These are phyloP conservation scores for Clarias macrocephalus DNA, from an alignment of 2,113 vertebrate species.

Conservation along the genomic window DNA sequence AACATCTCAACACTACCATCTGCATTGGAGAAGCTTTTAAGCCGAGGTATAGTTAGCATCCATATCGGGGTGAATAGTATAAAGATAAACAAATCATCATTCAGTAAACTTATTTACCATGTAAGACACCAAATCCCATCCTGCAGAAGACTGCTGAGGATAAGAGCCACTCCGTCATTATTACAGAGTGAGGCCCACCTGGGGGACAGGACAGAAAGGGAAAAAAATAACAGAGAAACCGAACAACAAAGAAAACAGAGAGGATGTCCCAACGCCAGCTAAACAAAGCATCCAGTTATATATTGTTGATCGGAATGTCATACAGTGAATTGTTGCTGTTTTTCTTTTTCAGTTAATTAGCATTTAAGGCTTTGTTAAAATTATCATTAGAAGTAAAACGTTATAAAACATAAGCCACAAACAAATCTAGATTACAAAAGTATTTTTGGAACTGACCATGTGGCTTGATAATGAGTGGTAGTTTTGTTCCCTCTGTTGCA, in stretches of 20 bases:
- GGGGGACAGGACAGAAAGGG: not conserved
- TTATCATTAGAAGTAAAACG: not conserved
- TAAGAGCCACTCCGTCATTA: slow-evolving; percentile 85
- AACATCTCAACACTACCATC: not conserved
- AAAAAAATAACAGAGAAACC: not conserved
- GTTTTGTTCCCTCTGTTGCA: slow-evolving; percentile 66
- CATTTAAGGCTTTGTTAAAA: not conserved
- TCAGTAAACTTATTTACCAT: slow-evolving; percentile 74
- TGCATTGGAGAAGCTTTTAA: not conserved
- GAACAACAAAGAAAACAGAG: not conserved
- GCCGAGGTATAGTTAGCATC: not conserved
- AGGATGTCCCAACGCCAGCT: not conserved
- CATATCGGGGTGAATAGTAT: not conserved
- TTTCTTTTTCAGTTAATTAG: not conserved
- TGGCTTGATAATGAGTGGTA: slow-evolving; percentile 85
- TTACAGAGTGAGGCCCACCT: slow-evolving; percentile 91
- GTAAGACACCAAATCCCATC: slow-evolving; percentile 83
- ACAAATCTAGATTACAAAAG: not conserved
- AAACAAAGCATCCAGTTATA: not conserved
- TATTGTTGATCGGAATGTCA: not conserved
- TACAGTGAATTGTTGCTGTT: not conserved
- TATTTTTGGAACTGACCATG: slow-evolving; percentile 78
- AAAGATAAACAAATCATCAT: not conserved
- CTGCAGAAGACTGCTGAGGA: slow-evolving; percentile 79
- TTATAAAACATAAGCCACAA: not conserved